Conservation (phyloP, 37 sponge, comb jelly and placozoan species). For the Ianthella basta region DNA sequence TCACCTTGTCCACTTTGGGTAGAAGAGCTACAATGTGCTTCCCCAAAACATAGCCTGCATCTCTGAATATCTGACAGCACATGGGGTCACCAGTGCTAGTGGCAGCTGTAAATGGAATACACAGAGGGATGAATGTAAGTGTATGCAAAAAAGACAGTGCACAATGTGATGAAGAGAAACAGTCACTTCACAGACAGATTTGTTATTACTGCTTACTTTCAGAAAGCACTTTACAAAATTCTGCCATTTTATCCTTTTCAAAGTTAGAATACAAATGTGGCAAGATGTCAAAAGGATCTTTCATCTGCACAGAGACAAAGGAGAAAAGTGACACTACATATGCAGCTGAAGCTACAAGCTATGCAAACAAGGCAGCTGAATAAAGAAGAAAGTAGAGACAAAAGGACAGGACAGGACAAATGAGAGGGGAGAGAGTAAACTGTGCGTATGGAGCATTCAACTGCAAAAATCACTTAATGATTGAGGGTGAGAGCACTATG, state of each 20-base stretch:
- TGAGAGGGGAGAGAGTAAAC: too few relatives aligned
- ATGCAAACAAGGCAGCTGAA: too few relatives aligned
- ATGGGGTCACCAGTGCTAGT: conserved; percentile 42
- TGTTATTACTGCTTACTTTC: conserved; percentile 15
- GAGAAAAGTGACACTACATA: neutral
- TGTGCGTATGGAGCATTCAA: too few relatives aligned
- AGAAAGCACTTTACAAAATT: conserved; percentile 74
- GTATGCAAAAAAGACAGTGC: neutral
- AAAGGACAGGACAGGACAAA: too few relatives aligned
- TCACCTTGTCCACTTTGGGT: conserved; percentile 69
- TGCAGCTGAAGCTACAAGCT: neutral
- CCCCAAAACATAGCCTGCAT: conserved; percentile 67
- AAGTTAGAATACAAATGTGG: conserved; percentile 84
- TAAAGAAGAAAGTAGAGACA: too few relatives aligned
- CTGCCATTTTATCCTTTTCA: conserved; percentile 77
- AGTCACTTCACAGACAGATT: too few relatives aligned
- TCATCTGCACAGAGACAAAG: conserved; percentile 43
- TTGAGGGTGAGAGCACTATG: too few relatives aligned
- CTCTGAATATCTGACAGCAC: conserved; percentile 51
- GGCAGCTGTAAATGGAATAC: neutral
- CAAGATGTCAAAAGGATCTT: conserved; percentile 79
- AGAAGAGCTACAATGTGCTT: conserved; percentile 69
- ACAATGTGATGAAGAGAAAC: too few relatives aligned
- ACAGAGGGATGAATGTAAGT: neutral
- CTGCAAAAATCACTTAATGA: too few relatives aligned